Percentiles rank a stretch among this genome's conserved stretches.
Conservation (phyloP, 1,140 invertebrate species). For the Cydia splendana region DNA sequence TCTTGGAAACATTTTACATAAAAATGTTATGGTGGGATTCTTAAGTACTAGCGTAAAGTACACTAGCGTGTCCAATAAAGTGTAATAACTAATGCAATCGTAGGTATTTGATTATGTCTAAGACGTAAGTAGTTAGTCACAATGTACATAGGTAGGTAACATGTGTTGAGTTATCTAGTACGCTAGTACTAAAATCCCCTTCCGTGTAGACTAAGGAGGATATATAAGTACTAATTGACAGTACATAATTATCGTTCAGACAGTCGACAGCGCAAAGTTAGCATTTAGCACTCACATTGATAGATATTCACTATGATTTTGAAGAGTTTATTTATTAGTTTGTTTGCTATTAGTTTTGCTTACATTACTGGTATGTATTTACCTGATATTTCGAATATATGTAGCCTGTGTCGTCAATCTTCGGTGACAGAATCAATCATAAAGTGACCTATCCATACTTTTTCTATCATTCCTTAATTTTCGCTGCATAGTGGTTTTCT, state of each 20-base stretch:
- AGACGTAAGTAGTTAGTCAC: not conserved
- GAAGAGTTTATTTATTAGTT: not conserved
- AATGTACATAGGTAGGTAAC: not conserved
- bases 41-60: no score
- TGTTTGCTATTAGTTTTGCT: not conserved
- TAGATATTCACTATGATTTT: not conserved
- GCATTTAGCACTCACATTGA: not conserved
- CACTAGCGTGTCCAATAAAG: no score
- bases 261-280: not conserved
- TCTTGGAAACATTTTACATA: no score
- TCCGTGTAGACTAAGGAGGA: not conserved
- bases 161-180: not conserved
- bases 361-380: not conserved
- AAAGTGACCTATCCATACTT: no score
- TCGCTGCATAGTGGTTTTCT: no score
- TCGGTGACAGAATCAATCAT: no score
- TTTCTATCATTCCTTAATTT: no score
- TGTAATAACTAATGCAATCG: no score
- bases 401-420: no score
- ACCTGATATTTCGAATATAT: no score
- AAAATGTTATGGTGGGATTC: no score
- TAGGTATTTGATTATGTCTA: no score
- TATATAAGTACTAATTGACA: not conserved
- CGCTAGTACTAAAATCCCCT: not conserved
- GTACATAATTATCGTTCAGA: not conserved